Percentiles rank a stretch among this genome's conserved stretches.
These are phyloP conservation scores for Cheirogaleus major DNA, from an alignment of 2,797 vertebrate species.

Conservation along the genomic window DNA sequence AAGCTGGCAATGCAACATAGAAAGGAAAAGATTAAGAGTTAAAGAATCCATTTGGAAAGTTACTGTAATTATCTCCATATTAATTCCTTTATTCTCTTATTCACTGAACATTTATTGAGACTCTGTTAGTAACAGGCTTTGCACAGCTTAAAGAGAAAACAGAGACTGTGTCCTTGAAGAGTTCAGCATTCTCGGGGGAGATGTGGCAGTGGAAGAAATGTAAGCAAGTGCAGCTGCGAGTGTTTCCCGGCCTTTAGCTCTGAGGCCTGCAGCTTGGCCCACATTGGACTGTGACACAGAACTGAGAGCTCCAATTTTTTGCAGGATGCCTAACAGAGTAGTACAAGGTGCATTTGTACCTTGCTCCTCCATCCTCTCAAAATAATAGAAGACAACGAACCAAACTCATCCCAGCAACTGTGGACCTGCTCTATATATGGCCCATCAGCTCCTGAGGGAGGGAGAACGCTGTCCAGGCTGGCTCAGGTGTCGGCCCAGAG, in stretches of 20 bases:
- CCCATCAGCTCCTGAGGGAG: neutral
- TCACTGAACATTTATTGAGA: neutral
- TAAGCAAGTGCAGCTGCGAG: neutral
- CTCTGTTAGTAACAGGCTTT: neutral
- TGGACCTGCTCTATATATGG: neutral
- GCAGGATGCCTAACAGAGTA: neutral
- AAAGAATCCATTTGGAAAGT: neutral
- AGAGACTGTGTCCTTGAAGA: neutral
- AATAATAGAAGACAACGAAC: neutral
- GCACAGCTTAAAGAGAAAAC: neutral
- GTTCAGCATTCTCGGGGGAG: neutral
- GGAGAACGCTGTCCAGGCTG: neutral
- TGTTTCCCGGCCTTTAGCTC: neutral
- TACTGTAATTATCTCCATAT: neutral
- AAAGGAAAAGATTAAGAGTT: neutral
- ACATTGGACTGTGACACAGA: neutral
- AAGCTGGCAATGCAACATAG: neutral
- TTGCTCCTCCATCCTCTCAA: neutral
- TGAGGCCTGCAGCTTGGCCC: neutral
- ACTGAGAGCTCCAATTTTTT: neutral
- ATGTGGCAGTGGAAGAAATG: neutral
- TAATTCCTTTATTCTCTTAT: constrained; percentile 20
- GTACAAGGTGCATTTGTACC: neutral
- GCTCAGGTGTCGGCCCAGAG: neutral
- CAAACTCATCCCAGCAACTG: neutral